Base-by-base conservation (phyloP, 2,113 vertebrate species). In the Vombatus ursinus region DNA sequence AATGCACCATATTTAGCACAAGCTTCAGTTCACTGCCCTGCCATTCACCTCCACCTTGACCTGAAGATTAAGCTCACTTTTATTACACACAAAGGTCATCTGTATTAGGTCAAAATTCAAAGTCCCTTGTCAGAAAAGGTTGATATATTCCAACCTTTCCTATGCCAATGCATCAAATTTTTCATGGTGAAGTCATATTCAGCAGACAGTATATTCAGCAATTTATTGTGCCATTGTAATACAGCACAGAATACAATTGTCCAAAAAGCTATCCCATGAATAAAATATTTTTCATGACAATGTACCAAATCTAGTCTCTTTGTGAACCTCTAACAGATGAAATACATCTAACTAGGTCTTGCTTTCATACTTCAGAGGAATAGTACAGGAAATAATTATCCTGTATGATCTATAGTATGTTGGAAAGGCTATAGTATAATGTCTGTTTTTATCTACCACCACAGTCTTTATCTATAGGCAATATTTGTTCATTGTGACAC, bases 91-190 rank as follows among this genome's bases (percentile, higher is more conserved):
- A 99, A 98, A 98, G 98, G 98, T 99, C 98, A 98, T 96, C 98
- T 97, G 97, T 97, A 98, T 98, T 98, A 98, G 98, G 98, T 98
- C 98, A 99, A 99, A 98, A 99, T 98, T 98, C 98, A 97, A 98
- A 99, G 98, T 99, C 98, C 97, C 98, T 98, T 99, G 99, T 99
- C 98, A 99, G 98, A 98, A 98, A 98, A 98, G 98, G 98, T 98
- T 99, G 98, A 99, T 98, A 98, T 98, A 99, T 99, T 99, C 98
- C 98, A 99, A 98, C 98, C 98, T 98, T 98, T 98, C 98, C 97
- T 98, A 98, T 98, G 97, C 98, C 97, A 98, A 98, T 98, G 98
- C 98, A 99, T 98, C 98, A 98, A 98, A 99, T 99, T 99, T 99
- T 99, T 99, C 98, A 98, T 98, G 98, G 98, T 98, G 98, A 99